phyloP scores from a whole-genome alignment of 92 coral and sea anemone genomes.

The Epizoanthus scotinus region DNA sequence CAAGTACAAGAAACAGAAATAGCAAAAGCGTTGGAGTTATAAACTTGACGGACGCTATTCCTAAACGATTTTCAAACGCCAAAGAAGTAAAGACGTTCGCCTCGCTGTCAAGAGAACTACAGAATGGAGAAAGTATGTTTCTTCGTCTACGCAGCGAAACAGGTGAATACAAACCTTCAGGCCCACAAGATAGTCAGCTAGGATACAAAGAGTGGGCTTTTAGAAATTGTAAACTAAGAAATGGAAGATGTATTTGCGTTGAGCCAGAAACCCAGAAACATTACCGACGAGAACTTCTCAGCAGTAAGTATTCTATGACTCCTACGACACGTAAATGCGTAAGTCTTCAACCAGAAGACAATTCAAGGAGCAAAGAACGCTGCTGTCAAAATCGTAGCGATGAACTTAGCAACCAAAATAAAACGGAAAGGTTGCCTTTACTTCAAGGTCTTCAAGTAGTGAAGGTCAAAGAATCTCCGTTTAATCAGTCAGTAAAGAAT shows the following conservation, averaged over 20 bases:
- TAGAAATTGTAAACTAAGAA: not conserved
- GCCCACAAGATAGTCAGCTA: not conserved
- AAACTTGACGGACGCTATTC: conserved; percentile 3
- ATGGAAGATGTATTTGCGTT: not conserved
- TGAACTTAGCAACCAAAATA: not conserved
- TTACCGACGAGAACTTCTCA: conserved; percentile 1
- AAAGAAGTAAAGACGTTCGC: not conserved
- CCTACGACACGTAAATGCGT: not conserved
- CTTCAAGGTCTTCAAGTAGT: not conserved
- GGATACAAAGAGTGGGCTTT: not conserved
- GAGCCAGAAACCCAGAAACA: not conserved
- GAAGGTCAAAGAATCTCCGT: not conserved
- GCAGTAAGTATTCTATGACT: not conserved
- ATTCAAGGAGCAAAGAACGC: not conserved
- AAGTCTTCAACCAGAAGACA: not conserved
- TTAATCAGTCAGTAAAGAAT: too few relatives aligned
- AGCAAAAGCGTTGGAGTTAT: not conserved
- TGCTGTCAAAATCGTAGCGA: not conserved
- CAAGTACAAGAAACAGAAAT: not conserved
- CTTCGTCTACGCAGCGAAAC: not conserved
- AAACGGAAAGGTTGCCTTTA: not conserved
- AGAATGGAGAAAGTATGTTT: not conserved
- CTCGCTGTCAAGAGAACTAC: conserved; percentile 31
- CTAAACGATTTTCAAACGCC: not conserved
- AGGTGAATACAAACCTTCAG: not conserved